phyloP scores from a whole-genome alignment of 1,140 invertebrate species.

The Adelges cooleyi region DNA sequence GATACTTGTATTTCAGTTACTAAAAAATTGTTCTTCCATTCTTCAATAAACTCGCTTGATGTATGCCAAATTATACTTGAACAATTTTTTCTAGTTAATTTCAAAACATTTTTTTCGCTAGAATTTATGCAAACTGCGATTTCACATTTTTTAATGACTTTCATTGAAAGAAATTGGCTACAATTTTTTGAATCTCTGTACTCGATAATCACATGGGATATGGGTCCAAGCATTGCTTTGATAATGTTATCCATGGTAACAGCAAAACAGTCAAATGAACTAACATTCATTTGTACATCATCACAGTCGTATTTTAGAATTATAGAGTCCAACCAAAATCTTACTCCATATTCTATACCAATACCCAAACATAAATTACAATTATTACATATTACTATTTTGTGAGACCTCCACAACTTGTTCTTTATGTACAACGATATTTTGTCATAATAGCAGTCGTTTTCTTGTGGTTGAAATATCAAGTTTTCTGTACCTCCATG shows the following conservation, averaged over 20 bases:
- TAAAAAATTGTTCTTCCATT: slow-evolving; percentile 5
- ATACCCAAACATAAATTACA: slow-evolving; percentile 17
- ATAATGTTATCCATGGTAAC: slow-evolving; percentile 3
- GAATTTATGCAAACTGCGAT: slow-evolving; percentile 3
- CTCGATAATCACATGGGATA: slow-evolving; percentile 18
- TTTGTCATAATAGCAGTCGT: slow-evolving; percentile 16
- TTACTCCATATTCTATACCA: not conserved
- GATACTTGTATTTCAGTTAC: slow-evolving; percentile 21
- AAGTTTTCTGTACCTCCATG: slow-evolving; percentile 15
- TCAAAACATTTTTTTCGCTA: not conserved
- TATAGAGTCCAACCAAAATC: slow-evolving; percentile 9
- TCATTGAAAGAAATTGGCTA: slow-evolving; percentile 7
- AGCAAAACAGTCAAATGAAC: slow-evolving; percentile 13
- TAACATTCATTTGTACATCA: not conserved
- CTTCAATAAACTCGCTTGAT: not conserved
- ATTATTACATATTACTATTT: not conserved
- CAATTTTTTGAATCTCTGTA: not conserved
- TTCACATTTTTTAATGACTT: slow-evolving; percentile 18
- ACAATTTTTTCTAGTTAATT: not conserved
- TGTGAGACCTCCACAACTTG: not conserved
- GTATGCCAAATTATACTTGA: slow-evolving; percentile 26
- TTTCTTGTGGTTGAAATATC: slow-evolving; percentile 1
- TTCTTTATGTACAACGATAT: slow-evolving; percentile 16
- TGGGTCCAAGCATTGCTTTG: slow-evolving; percentile 14
- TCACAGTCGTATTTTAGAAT: not conserved